phyloP scores from a whole-genome alignment of 2,888 invertebrate genomes.

The Sclerodermus sp. region DNA sequence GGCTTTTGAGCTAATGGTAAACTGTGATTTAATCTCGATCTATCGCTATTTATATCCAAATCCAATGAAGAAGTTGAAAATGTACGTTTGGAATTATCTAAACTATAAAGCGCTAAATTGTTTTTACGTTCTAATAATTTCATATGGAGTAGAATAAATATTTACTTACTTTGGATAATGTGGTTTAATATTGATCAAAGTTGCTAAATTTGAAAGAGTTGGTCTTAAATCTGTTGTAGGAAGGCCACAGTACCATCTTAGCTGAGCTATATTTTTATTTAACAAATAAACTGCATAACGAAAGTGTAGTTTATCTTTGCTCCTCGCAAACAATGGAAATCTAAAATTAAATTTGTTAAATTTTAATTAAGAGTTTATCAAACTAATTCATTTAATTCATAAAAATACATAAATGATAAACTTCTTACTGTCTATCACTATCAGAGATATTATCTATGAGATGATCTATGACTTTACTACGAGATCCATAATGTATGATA shows the following conservation, averaged over 20 bases:
- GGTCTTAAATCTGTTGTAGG: slow-evolving; percentile 74
- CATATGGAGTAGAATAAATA: neutral
- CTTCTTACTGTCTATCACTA: slow-evolving; percentile 66
- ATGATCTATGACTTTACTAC: slow-evolving; percentile 79
- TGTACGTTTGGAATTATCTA: slow-evolving; percentile 54
- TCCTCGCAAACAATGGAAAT: slow-evolving; percentile 80
- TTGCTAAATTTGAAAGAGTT: slow-evolving; percentile 74
- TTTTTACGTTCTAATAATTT: neutral
- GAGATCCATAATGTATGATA: slow-evolving; percentile 78
- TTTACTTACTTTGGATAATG: slow-evolving; percentile 41
- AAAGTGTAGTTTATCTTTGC: slow-evolving; percentile 78
- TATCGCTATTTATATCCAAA: slow-evolving; percentile 42
- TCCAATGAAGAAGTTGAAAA: slow-evolving; percentile 56
- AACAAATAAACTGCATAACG: slow-evolving; percentile 89
- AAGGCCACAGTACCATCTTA: slow-evolving; percentile 76
- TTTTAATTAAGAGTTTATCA: too few species aligned
- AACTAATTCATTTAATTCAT: too few species aligned
- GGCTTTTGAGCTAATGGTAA: slow-evolving; percentile 49
- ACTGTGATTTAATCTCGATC: slow-evolving; percentile 33
- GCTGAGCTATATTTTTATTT: slow-evolving; percentile 93
- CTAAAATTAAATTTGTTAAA: slow-evolving; percentile 61
- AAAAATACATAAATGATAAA: too few species aligned
- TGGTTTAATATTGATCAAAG: slow-evolving; percentile 60
- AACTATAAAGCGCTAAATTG: slow-evolving; percentile 27
- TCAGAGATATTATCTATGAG: slow-evolving; percentile 71